Evolutionary conservation across 2,113 vertebrate genomes (phyloP).

Genomic region (Leucopsar rothschildi): DNA sequence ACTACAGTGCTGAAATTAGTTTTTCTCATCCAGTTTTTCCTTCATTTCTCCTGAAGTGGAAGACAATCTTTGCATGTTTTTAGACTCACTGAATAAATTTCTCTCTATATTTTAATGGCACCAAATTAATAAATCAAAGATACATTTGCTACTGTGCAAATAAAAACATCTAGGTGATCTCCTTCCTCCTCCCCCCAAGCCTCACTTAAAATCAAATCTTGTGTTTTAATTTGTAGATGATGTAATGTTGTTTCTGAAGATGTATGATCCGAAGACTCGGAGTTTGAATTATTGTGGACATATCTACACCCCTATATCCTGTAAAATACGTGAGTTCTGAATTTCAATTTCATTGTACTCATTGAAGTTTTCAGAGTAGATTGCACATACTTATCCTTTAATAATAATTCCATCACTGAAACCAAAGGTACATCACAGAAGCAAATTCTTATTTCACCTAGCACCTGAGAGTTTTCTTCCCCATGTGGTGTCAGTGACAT

Average conservation of each 20-base stretch:
- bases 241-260: slow-evolving; percentile 99
- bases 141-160: not conserved
- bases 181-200: not conserved
- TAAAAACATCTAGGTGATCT: not conserved
- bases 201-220: not conserved
- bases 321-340: slow-evolving; percentile 95
- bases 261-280: slow-evolving; percentile 98
- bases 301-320: slow-evolving; percentile 99
- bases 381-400: not conserved
- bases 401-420: not conserved
- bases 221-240: slow-evolving; percentile 80
- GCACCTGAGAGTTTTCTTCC: not conserved
- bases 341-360: not conserved
- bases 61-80: not conserved
- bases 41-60: not conserved
- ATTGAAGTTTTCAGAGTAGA: not conserved
- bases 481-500: not conserved
- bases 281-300: slow-evolving; percentile 99
- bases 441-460: not conserved
- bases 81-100: not conserved
- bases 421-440: not conserved
- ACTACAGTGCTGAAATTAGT: not conserved
- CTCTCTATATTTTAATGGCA: not conserved
- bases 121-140: not conserved
- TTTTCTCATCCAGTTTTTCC: not conserved